Percentiles rank a stretch among this genome's conserved stretches.
phyloP scores from a whole-genome alignment of 1,140 invertebrate species.

The Pogonomyrmex californicus region DNA sequence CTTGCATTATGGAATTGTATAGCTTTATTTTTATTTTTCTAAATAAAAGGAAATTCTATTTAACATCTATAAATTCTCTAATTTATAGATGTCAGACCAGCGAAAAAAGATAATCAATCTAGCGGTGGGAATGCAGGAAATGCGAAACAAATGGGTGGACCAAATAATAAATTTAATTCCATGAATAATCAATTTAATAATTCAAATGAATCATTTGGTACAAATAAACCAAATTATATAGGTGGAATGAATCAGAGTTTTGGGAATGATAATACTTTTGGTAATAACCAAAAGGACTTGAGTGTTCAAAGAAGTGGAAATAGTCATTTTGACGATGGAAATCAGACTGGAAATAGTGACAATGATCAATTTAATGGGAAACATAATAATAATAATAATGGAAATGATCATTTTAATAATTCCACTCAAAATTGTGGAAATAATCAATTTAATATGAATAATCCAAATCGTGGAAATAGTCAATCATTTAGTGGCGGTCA shows the following conservation, averaged over 20 bases:
- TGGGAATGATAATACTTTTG: conserved; percentile 68
- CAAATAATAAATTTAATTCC: conserved; percentile 68
- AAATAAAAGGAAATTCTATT: too few species aligned
- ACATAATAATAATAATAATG: conserved; percentile 58
- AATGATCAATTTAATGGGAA: conserved; percentile 77
- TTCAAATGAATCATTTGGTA: conserved; percentile 74
- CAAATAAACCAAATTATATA: conserved; percentile 76
- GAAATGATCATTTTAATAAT: conserved; percentile 72
- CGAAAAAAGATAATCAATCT: conserved; percentile 85
- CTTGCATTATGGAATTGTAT: conserved; percentile 25
- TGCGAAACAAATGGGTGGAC: conserved; percentile 59
- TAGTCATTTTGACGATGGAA: conserved; percentile 71
- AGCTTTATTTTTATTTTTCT: not conserved
- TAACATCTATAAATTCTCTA: conserved; percentile 34
- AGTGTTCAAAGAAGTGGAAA: conserved; percentile 54
- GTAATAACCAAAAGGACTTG: conserved; percentile 61
- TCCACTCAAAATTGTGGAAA: conserved; percentile 66
- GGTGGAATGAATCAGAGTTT: conserved; percentile 73
- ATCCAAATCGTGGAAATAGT: conserved; percentile 76
- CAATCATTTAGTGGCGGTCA: conserved; percentile 67
- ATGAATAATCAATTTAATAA: conserved; percentile 71
- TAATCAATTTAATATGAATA: conserved; percentile 72
- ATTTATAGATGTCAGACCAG: conserved; percentile 88
- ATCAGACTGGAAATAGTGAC: conserved; percentile 58
- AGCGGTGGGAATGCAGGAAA: conserved; percentile 70